These are phyloP conservation scores for Serrognathus titanus DNA, from an alignment of 2,888 invertebrate species.

Conservation along the genomic window DNA sequence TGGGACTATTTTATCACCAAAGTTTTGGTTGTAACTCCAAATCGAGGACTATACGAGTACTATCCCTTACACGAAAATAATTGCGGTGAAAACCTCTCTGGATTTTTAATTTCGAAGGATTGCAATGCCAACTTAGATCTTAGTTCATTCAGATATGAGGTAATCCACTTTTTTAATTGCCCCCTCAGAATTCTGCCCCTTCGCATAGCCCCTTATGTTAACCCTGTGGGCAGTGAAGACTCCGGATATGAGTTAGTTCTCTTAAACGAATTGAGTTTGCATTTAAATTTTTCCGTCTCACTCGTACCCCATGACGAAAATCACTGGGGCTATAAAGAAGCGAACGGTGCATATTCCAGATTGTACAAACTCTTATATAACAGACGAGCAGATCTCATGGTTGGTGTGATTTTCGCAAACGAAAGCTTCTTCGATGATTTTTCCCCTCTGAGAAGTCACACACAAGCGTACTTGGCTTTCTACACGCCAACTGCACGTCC, in stretches of 20 bases:
- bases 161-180: conserved; percentile 18
- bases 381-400: conserved; percentile 50
- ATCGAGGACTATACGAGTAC: not conserved
- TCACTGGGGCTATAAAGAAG: conserved; percentile 50
- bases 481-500: conserved; percentile 51
- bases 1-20: conserved; percentile 7
- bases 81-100: not conserved
- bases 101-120: not conserved
- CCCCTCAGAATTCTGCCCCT: conserved; percentile 19
- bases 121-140: not conserved
- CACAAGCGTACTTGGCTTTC: conserved; percentile 58
- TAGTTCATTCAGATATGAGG: not conserved
- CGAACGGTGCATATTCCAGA: conserved; percentile 51
- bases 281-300: conserved; percentile 23
- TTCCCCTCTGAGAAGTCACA: conserved; percentile 53
- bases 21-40: conserved; percentile 7
- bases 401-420: conserved; percentile 60
- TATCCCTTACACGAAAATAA: not conserved
- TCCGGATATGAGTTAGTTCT: conserved; percentile 28
- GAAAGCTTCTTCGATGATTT: conserved; percentile 57
- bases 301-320: conserved; percentile 14
- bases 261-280: conserved; percentile 17
- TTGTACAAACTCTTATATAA: conserved; percentile 49
- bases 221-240: conserved; percentile 13
- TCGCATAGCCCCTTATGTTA: conserved; percentile 22